Percentiles rank a stretch among this genome's conserved stretches.
phyloP scores from a whole-genome alignment of 1,140 invertebrate species.

The Psix sp. region DNA sequence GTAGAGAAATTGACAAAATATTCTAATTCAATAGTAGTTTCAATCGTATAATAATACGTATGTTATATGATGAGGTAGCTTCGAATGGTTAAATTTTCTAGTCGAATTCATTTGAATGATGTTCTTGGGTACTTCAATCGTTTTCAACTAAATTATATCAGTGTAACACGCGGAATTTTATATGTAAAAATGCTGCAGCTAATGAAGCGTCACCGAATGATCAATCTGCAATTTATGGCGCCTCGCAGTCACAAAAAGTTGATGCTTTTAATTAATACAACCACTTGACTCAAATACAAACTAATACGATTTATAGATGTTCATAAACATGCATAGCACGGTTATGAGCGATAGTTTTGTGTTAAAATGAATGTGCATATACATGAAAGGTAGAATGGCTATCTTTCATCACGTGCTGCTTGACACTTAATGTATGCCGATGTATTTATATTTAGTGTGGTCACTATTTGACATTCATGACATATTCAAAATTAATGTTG shows the following conservation, averaged over 20 bases:
- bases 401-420: conserved; percentile 12
- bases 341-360: conserved; percentile 1
- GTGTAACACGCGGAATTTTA: too few species aligned
- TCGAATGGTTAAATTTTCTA: conserved; percentile 28
- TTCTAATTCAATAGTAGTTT: conserved; percentile 28
- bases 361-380: conserved; percentile 12
- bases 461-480: conserved; percentile 20
- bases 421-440: conserved; percentile 5
- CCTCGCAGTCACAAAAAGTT: background rate
- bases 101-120: conserved; percentile 5
- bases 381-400: too few species aligned
- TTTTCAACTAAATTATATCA: background rate
- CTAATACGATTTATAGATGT: too few species aligned
- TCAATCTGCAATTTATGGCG: conserved; percentile 12
- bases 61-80: too few species aligned
- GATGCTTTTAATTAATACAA: too few species aligned
- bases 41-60: conserved; percentile 9
- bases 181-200: background rate
- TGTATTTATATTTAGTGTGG: conserved; percentile 11
- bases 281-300: too few species aligned
- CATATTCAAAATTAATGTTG: conserved; percentile 14
- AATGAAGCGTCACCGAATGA: conserved; percentile 3
- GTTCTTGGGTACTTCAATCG: background rate
- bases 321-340: too few species aligned
- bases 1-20: conserved; percentile 16